These are phyloP conservation scores for Mus spicilegus DNA, from an alignment of 2,113 vertebrate genomes.

Conservation along the genomic window DNA sequence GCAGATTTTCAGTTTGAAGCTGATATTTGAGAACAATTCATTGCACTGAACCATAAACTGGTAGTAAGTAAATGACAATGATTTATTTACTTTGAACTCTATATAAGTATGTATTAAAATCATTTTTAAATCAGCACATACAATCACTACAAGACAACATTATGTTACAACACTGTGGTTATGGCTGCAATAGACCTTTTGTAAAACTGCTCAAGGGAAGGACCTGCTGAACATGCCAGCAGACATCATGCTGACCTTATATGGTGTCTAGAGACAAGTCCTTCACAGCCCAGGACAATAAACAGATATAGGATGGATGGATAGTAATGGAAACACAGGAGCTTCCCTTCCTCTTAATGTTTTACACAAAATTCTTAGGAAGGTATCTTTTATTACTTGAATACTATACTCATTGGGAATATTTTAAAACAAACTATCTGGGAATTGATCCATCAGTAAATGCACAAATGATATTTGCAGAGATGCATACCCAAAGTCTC, in stretches of 20 bases:
- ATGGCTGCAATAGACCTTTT: not conserved
- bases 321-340: not conserved
- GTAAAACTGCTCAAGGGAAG: not conserved
- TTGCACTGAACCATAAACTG: not conserved
- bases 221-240: too few relatives aligned
- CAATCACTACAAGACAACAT: not conserved
- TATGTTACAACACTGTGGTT: not conserved
- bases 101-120: not conserved
- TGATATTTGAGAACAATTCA: not conserved
- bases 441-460: not conserved
- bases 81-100: not conserved
- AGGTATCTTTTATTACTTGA: not conserved
- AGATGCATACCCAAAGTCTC: not conserved
- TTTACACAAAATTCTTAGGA: not conserved
- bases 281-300: not conserved
- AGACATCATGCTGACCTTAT: too few relatives aligned
- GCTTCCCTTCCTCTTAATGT: not conserved
- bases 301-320: not conserved
- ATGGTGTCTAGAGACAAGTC: rapidly evolving
- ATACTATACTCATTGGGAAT: not conserved
- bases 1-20: not conserved
- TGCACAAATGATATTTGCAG: slow-evolving; percentile 3
- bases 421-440: slow-evolving; percentile 18
- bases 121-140: not conserved
- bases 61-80: not conserved